Base-by-base conservation (phyloP, 2,888 invertebrate species). In the Drosophila suboccidentalis region DNA sequence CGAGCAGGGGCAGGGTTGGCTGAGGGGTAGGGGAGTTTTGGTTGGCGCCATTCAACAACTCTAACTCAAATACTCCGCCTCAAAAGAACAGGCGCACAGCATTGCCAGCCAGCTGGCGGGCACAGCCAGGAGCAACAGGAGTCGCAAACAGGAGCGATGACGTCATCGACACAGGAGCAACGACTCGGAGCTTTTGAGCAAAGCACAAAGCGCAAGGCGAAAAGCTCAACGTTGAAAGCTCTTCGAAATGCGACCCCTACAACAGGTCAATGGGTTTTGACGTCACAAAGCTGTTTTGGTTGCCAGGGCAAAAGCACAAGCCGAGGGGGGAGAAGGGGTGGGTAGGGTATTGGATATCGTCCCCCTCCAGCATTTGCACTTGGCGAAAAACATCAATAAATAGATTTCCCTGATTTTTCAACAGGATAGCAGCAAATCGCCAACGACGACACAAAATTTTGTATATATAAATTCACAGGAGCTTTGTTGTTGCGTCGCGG, bases 341-440 rank as follows among this genome's bases (percentile, higher is more conserved):
- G n/a, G 10, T 1, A 0, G 1, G 32, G 32, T 15, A 10, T 10
- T 9, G 15, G 29, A 26, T 5, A 2, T 5, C n/a, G 1, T 2
- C 57, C 51, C 47, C 44, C n/a, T 34, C 59, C 26, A 26, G 32
- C 49, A 49, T 50, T 69, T 44, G 50, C 19, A 55, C 46, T 58
- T 75, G 70, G 85, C 81, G 79, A 87, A 89, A 91, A 91, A 90
- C 87, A 88, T 91, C 90, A 88, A 90, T 90, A 90, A 92, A 92
- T 91, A 91, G 91, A 91, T 91, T 91, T 91, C 89, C 91, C 90
- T 90, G 90, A 87, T 90, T 91, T 91, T 90, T 84, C 84, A 91
- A 90, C 91, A 92, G 91, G 91, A 90, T 84, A 79, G 73, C 91
- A 91, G 88, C 55, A 84, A 91, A 71, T 29, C 4, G 46, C 34